Evolutionary conservation across 37 sponge, comb jelly and placozoan genomes (phyloP).

Genomic region (Oopsacas minuta): DNA sequence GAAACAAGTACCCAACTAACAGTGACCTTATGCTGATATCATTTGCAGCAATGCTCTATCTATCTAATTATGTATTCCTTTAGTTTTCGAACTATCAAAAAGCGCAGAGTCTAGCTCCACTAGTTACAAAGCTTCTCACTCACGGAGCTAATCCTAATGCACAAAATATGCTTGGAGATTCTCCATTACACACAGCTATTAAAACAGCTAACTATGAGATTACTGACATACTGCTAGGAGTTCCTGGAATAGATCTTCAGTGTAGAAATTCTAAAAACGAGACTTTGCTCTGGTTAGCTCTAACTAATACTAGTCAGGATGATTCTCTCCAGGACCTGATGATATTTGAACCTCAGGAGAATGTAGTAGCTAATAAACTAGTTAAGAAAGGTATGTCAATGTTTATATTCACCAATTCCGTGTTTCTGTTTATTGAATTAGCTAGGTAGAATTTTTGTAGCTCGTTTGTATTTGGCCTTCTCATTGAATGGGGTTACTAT

Average conservation of each 20-base stretch:
- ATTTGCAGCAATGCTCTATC: no score
- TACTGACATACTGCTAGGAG: slow-evolving; percentile 48
- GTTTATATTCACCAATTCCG: no score
- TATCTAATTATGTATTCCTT: not conserved
- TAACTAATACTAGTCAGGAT: not conserved
- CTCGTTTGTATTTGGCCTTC: no score
- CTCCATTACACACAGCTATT: slow-evolving; percentile 61
- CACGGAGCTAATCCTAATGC: slow-evolving; percentile 68
- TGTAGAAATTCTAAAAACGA: slow-evolving; percentile 4
- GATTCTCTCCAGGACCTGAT: not conserved
- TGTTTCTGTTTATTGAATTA: no score
- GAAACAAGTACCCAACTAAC: no score
- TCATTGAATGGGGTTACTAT: no score
- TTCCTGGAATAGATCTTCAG: not conserved
- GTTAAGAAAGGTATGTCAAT: slow-evolving; percentile 10
- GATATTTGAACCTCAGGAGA: slow-evolving; percentile 15
- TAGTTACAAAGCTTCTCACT: slow-evolving; percentile 35
- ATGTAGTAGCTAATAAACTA: not conserved
- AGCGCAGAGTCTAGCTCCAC: slow-evolving; percentile 10
- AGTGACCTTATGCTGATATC: no score
- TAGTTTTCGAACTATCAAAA: not conserved
- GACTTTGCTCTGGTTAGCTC: not conserved
- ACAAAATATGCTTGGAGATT: slow-evolving; percentile 50
- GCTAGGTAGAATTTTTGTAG: no score
- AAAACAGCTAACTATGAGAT: slow-evolving; percentile 35